Conservation (phyloP, 2,113 vertebrate genomes). For the Gallinago paraguaiae region DNA sequence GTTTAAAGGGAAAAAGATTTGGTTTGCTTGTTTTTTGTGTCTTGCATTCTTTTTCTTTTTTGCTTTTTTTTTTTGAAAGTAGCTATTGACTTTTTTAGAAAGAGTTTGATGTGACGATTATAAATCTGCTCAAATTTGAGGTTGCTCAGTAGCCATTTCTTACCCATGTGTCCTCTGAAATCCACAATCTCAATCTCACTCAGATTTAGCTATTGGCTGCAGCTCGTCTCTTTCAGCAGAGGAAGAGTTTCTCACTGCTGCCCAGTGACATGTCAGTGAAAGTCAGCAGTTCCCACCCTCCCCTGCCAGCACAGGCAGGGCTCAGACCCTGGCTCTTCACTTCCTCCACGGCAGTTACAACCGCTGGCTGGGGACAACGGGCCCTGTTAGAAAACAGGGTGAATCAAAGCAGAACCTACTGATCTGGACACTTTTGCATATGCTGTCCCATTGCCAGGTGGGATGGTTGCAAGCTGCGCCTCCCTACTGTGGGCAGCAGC, state of each 20-base stretch:
- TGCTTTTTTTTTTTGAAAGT: neutral
- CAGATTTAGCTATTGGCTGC: neutral
- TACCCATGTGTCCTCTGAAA: neutral
- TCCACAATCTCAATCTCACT: neutral
- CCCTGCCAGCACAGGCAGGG: neutral
- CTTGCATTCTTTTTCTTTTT: neutral
- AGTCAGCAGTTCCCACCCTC: neutral
- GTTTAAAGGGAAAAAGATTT: neutral
- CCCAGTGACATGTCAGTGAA: neutral
- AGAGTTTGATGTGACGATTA: neutral
- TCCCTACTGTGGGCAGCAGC: fast-evolving
- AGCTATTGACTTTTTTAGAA: neutral
- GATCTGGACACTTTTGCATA: neutral
- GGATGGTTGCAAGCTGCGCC: neutral
- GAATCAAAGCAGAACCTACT: neutral
- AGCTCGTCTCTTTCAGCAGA: too few relatives aligned
- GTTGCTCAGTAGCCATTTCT: neutral
- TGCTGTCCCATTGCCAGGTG: neutral
- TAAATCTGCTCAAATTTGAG: neutral
- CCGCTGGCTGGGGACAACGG: neutral
- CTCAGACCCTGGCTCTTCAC: neutral
- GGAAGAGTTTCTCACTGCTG: neutral
- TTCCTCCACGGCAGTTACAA: neutral
- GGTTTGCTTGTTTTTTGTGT: neutral
- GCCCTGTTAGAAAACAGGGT: neutral